These are phyloP conservation scores for Polypedilum vanderplanki DNA, from an alignment of 1,140 invertebrate genomes.

Conservation along the genomic window DNA sequence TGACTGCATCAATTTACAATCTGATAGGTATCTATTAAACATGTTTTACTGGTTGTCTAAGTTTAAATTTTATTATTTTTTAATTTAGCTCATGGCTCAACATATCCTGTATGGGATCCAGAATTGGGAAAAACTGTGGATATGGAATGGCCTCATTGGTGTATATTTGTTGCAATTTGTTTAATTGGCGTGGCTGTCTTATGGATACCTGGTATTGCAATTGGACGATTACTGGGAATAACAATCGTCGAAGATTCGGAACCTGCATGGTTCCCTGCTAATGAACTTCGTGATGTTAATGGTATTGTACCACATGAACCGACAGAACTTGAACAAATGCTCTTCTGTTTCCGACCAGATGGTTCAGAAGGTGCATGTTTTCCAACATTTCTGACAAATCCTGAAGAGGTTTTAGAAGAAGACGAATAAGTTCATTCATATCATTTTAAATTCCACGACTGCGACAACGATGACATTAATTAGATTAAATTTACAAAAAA, in stretches of 20 bases:
- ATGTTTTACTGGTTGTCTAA: neutral
- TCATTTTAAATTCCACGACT: neutral
- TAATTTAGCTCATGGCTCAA: constrained; percentile 63
- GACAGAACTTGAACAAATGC: constrained; percentile 63
- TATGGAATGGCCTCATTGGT: constrained; percentile 76
- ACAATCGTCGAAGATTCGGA: constrained; percentile 81
- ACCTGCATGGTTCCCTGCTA: constrained; percentile 84
- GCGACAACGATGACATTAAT: neutral
- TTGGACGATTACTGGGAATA: constrained; percentile 62
- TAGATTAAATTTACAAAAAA: neutral
- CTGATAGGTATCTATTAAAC: constrained; percentile 52
- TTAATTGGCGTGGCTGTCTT: constrained; percentile 72
- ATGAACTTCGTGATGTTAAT: constrained; percentile 81
- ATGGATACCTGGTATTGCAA: constrained; percentile 81
- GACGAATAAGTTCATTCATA: constrained; percentile 37
- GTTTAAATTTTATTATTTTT: neutral
- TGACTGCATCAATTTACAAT: constrained; percentile 77
- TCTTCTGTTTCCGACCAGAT: constrained; percentile 78
- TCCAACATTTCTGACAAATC: constrained; percentile 50
- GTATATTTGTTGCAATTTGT: constrained; percentile 70
- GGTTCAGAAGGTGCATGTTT: constrained; percentile 76
- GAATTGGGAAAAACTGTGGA: constrained; percentile 61
- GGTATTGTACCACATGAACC: constrained; percentile 72
- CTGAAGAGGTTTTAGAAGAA: constrained; percentile 42
- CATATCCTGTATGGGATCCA: constrained; percentile 78